Evolutionary conservation across 2,113 vertebrate genomes (phyloP).

Genomic region (Vidua chalybeata): DNA sequence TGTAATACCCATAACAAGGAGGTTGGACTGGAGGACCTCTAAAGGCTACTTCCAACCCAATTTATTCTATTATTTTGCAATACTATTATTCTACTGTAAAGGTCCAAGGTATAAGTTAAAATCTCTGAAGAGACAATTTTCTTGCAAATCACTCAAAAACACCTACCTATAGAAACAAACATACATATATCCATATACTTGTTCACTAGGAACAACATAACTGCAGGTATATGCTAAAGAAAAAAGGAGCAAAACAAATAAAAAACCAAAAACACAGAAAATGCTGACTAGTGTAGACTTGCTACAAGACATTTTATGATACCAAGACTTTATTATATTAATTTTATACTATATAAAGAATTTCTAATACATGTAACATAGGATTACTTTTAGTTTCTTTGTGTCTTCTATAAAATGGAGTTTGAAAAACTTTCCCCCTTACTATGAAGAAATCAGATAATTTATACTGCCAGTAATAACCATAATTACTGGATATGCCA

Average conservation of each 20-base stretch:
- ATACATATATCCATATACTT: not conserved
- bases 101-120: too few species aligned
- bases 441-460: not conserved
- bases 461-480: not conserved
- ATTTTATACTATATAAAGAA: not conserved
- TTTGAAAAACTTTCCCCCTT: not conserved
- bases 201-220: not conserved
- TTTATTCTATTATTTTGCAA: too few species aligned
- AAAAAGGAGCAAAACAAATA: fast-evolving
- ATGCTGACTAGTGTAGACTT: not conserved
- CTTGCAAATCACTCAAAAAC: not conserved
- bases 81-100: too few species aligned
- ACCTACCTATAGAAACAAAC: not conserved
- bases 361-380: not conserved
- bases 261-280: not conserved
- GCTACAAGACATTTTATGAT: not conserved
- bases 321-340: not conserved
- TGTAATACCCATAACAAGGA: not conserved
- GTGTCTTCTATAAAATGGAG: not conserved
- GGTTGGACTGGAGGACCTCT: too few species aligned
- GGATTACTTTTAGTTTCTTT: not conserved
- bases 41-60: too few species aligned
- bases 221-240: not conserved
- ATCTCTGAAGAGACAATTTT: too few species aligned
- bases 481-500: not conserved